phyloP scores from a whole-genome alignment of 2,113 vertebrate genomes.

The Bufo bufo region DNA sequence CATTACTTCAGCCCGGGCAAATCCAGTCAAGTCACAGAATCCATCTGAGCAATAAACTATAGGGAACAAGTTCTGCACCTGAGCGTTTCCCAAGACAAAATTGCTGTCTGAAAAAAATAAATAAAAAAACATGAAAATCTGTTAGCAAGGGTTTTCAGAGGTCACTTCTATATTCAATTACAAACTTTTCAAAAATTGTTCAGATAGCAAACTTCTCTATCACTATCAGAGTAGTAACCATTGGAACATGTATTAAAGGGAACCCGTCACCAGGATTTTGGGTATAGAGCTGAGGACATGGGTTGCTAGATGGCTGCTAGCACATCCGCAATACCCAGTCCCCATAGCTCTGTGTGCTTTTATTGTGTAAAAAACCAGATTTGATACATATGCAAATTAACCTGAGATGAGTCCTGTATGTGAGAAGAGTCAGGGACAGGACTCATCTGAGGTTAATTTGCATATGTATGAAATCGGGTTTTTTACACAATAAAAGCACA shows the following conservation, averaged over 20 bases:
- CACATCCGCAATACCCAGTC: too few species aligned
- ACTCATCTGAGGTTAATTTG: too few species aligned
- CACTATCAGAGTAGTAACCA: neutral
- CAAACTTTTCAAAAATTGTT: neutral
- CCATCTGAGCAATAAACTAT: conserved; percentile 84
- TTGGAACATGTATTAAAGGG: neutral
- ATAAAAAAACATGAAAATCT: conserved; percentile 17
- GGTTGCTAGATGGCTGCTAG: too few species aligned
- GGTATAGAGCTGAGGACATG: too few species aligned
- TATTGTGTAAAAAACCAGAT: too few species aligned
- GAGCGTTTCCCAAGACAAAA: conserved; percentile 83
- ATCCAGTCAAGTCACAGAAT: conserved; percentile 83
- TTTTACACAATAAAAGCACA: too few species aligned
- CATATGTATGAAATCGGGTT: too few species aligned
- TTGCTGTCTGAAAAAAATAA: conserved; percentile 76
- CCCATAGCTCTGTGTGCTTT: too few species aligned
- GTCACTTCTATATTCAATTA: neutral
- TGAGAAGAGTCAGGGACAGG: too few species aligned
- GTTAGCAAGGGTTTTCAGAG: neutral
- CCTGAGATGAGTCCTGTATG: too few species aligned
- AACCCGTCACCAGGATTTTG: too few species aligned
- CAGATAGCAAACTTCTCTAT: neutral
- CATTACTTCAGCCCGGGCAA: conserved; percentile 81
- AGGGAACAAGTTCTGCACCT: conserved; percentile 81
- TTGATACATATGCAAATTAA: too few species aligned